Conservation (phyloP, 2,797 vertebrate genomes). For the Gouania willdenowi region DNA sequence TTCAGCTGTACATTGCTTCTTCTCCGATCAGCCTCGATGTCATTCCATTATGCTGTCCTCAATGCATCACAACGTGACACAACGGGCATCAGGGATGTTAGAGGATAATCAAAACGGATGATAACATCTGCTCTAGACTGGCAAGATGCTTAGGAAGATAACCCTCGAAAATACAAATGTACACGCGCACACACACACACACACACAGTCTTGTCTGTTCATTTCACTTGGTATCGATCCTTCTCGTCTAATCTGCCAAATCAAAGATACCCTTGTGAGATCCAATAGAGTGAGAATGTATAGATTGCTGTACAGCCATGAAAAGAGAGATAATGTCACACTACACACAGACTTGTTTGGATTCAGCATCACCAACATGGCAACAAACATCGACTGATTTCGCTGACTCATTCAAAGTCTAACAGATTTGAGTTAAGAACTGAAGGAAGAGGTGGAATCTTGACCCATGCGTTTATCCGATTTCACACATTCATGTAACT, state of each 20-base stretch:
- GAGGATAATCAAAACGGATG: slow-evolving; percentile 46
- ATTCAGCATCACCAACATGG: no score
- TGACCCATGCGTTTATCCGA: no score
- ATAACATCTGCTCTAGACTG: slow-evolving; percentile 48
- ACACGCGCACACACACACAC: no score
- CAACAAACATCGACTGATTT: no score
- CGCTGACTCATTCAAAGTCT: slow-evolving; percentile 30
- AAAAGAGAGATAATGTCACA: slow-evolving; percentile 21
- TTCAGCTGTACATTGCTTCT: slow-evolving; percentile 1
- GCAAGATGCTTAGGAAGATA: slow-evolving; percentile 50
- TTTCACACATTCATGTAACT: no score
- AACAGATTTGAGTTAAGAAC: no score
- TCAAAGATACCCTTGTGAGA: slow-evolving; percentile 65
- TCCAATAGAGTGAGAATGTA: slow-evolving; percentile 42
- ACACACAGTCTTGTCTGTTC: slow-evolving; percentile 9
- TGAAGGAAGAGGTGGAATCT: no score
- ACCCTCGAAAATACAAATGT: slow-evolving; percentile 31
- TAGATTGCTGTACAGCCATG: slow-evolving; percentile 35
- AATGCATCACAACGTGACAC: slow-evolving; percentile 20
- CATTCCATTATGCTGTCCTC: slow-evolving; percentile 11
- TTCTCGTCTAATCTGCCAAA: slow-evolving; percentile 61
- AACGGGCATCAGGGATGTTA: slow-evolving; percentile 33
- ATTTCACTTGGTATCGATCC: slow-evolving; percentile 68
- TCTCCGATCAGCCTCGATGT: slow-evolving; percentile 5
- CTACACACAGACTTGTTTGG: no score